These are phyloP conservation scores for Euschistus heros DNA, from an alignment of 1,140 invertebrate genomes.

Conservation along the genomic window DNA sequence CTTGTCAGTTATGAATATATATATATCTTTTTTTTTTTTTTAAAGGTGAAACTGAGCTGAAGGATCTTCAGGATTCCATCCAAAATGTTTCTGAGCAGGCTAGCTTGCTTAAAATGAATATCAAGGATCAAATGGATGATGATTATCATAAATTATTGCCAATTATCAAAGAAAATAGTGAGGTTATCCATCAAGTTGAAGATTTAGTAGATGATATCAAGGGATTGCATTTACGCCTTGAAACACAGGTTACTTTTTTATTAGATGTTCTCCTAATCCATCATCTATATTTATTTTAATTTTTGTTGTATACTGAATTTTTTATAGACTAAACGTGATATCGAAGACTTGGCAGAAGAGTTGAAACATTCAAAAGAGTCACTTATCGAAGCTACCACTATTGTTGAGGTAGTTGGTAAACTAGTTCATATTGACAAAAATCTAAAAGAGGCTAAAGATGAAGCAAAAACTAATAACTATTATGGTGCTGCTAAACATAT, in stretches of 20 bases:
- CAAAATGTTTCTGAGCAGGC: conserved; percentile 11
- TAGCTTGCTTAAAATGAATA: not conserved
- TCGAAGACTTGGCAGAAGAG: conserved; percentile 16
- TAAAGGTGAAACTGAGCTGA: conserved; percentile 16
- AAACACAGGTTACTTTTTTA: not conserved
- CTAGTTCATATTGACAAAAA: conserved; percentile 18
- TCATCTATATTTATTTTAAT: not conserved
- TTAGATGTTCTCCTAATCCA: not conserved
- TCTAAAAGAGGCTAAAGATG: conserved; percentile 6
- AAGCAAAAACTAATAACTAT: conserved; percentile 3
- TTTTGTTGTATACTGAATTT: not conserved
- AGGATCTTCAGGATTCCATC: not conserved
- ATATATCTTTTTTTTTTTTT: not conserved
- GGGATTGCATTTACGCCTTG: not conserved
- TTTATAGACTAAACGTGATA: conserved; percentile 20
- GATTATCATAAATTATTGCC: conserved; percentile 10
- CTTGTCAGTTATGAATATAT: too few relatives aligned
- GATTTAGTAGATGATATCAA: conserved; percentile 9
- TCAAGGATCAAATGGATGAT: conserved; percentile 15
- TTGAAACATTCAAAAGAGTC: conserved; percentile 11
- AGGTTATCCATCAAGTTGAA: not conserved
- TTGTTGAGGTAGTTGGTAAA: conserved; percentile 4
- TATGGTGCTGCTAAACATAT: conserved; percentile 17
- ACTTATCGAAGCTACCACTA: conserved; percentile 6
- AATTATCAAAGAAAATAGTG: not conserved